A percentile compares a stretch with the other conserved stretches of the same genome.
These are phyloP conservation scores for Euproctis similis DNA, from an alignment of 2,888 invertebrate genomes.

Conservation along the genomic window DNA sequence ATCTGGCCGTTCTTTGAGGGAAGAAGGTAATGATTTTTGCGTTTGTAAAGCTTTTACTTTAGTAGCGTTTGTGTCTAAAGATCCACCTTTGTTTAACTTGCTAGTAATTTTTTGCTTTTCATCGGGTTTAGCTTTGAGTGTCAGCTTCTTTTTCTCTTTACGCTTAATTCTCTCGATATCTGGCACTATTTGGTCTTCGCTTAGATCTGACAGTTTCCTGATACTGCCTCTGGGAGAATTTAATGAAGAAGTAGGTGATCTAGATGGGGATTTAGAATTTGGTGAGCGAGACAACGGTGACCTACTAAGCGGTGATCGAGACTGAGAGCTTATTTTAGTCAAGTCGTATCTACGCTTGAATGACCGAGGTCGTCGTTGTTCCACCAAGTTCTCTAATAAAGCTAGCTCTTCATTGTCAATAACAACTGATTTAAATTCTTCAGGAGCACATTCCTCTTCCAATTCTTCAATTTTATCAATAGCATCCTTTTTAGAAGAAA, in stretches of 20 bases:
- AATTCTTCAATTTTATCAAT: conserved; percentile 71
- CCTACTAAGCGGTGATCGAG: conserved; percentile 62
- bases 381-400: conserved; percentile 71
- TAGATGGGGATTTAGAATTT: conserved; percentile 66
- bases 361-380: conserved; percentile 66
- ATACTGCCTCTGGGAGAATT: conserved; percentile 71
- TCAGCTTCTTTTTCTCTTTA: conserved; percentile 65
- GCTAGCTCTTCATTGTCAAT: conserved; percentile 77
- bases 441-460: conserved; percentile 64
- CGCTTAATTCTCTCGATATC: conserved; percentile 69
- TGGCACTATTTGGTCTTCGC: conserved; percentile 70
- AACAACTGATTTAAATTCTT: conserved; percentile 59
- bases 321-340: conserved; percentile 55
- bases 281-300: conserved; percentile 68
- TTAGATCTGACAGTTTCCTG: conserved; percentile 67
- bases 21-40: conserved; percentile 74
- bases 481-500: conserved; percentile 39
- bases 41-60: conserved; percentile 65
- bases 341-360: conserved; percentile 67
- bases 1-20: conserved; percentile 68
- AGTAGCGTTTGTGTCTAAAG: conserved; percentile 64
- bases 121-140: conserved; percentile 61
- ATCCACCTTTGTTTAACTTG: conserved; percentile 68
- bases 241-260: conserved; percentile 70
- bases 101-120: conserved; percentile 55